Percentiles rank a stretch among this genome's conserved stretches.
Conservation (phyloP, 2,797 vertebrate species). For the Neopelma chrysocephalum region DNA sequence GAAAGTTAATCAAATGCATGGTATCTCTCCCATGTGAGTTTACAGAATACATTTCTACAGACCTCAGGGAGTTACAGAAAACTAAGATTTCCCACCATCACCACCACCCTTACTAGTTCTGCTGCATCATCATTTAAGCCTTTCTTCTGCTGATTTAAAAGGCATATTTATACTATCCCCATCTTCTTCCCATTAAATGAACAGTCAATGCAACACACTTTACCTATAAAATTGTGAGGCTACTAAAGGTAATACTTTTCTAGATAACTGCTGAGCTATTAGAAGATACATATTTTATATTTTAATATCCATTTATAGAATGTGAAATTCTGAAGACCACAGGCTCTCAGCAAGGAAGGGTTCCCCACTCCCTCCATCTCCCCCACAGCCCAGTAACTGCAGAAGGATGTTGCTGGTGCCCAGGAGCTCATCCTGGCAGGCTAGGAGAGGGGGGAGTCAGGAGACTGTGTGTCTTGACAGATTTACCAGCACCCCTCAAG, state of each 20-base stretch:
- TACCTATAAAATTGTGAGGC: background rate
- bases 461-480: background rate
- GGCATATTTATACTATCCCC: rapidly evolving
- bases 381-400: background rate
- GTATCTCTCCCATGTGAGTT: background rate
- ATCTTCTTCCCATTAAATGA: background rate
- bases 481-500: background rate
- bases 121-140: background rate
- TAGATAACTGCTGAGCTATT: background rate
- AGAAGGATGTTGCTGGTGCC: background rate
- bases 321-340: background rate
- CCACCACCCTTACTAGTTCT: background rate
- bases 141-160: background rate
- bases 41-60: background rate
- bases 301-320: background rate
- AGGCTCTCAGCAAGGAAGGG: background rate
- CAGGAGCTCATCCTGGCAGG: background rate
- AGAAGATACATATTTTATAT: background rate
- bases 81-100: background rate
- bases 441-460: background rate
- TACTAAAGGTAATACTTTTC: background rate
- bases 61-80: background rate
- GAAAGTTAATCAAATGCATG: background rate
- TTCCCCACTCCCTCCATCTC: no score
- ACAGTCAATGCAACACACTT: background rate